Conservation (phyloP, 2,113 vertebrate species). For the Bucco capensis region DNA sequence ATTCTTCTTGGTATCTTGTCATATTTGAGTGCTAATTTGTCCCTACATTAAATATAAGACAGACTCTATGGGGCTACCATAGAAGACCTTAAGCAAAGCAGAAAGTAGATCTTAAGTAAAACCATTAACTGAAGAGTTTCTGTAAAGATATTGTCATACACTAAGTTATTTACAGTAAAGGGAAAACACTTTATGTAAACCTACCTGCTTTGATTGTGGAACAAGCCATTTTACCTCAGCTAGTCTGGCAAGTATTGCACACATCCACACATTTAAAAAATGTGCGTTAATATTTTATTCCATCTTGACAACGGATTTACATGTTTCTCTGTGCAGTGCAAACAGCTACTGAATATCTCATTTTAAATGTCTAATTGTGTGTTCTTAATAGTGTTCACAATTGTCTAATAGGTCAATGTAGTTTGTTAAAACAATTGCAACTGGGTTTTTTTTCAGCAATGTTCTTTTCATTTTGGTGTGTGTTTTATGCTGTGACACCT, state of each 20-base stretch:
- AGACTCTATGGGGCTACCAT: neutral
- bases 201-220: neutral
- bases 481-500: neutral
- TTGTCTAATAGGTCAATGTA: neutral
- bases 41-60: neutral
- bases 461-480: neutral
- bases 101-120: neutral
- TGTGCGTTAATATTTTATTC: neutral
- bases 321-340: neutral
- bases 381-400: neutral
- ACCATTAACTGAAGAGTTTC: neutral
- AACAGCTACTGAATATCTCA: neutral
- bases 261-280: neutral
- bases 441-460: rapidly evolving
- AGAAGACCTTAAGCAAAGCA: neutral
- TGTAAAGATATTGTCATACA: neutral
- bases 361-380: neutral
- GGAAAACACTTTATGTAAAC: neutral
- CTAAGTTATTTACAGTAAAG: neutral
- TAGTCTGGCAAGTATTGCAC: neutral
- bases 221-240: neutral
- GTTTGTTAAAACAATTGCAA: neutral
- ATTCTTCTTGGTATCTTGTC: neutral
- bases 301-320: neutral
- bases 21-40: neutral